phyloP scores from a whole-genome alignment of 2,113 vertebrate species.

The Apodemus sylvaticus region DNA sequence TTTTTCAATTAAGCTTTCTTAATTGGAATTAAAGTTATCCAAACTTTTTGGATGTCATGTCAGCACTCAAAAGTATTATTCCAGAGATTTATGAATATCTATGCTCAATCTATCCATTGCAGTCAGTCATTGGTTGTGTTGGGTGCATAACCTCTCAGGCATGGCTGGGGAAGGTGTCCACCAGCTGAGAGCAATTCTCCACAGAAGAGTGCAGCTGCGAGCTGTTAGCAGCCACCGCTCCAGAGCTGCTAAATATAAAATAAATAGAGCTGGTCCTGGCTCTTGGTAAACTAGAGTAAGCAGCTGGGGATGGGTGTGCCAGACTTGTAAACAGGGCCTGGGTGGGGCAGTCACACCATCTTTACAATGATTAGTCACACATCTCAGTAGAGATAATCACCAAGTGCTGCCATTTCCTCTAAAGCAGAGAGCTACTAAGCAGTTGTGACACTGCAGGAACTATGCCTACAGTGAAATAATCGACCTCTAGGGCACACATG shows the following conservation, averaged over 20 bases:
- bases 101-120: neutral
- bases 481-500: constrained; percentile 44
- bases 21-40: neutral
- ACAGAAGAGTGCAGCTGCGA: constrained; percentile 47
- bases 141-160: neutral
- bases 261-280: constrained; percentile 13
- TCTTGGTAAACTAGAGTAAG: constrained; percentile 39
- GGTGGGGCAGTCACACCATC: neutral
- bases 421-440: constrained; percentile 59
- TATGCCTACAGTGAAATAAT: constrained; percentile 57
- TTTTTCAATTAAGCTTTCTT: no score
- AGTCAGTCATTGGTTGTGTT: constrained; percentile 33
- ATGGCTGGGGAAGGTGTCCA: neutral
- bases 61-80: neutral
- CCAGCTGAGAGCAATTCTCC: constrained; percentile 27
- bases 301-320: constrained; percentile 6
- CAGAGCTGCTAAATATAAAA: constrained; percentile 59
- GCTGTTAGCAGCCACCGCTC: constrained; percentile 36
- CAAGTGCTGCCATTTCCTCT: constrained; percentile 44
- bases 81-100: neutral
- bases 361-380: constrained; percentile 47
- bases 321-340: constrained; percentile 36
- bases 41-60: neutral
- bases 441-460: neutral
- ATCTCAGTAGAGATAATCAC: constrained; percentile 39